A percentile compares a stretch with the other conserved stretches of the same genome.
phyloP scores from a whole-genome alignment of 37 sponge, comb jelly and placozoan genomes.

The Chondrilla cf. caribensis region DNA sequence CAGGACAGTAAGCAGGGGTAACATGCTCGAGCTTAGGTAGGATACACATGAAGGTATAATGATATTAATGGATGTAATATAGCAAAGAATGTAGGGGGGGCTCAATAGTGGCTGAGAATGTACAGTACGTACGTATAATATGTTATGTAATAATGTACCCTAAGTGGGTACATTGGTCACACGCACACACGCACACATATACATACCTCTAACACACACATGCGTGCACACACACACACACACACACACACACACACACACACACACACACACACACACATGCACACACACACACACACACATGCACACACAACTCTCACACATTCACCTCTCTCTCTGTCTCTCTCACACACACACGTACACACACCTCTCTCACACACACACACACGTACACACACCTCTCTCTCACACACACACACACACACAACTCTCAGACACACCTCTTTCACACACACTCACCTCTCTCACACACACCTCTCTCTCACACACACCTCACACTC shows the following conservation, averaged over 20 bases:
- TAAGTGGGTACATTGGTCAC: no score
- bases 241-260: neutral
- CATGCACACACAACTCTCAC: neutral
- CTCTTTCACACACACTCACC: constrained; percentile 9
- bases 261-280: constrained; percentile 17
- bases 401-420: constrained; percentile 6
- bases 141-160: no score
- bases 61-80: no score
- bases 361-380: neutral
- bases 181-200: neutral
- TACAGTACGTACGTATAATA: no score
- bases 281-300: constrained; percentile 8
- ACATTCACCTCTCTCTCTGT: neutral
- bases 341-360: neutral
- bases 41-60: no score
- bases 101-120: no score
- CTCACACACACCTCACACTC: constrained; percentile 6
- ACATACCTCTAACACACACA: neutral
- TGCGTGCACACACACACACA: neutral
- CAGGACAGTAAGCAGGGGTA: no score
- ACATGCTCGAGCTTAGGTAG: no score
- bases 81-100: no score
- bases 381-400: constrained; percentile 8
- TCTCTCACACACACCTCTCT: neutral
- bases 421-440: neutral